Evolutionary conservation across 37 sponge, comb jelly and placozoan species (phyloP), one percentile per base, ranked within the genome.

Genomic region (Cliona cf. orientalis): DNA sequence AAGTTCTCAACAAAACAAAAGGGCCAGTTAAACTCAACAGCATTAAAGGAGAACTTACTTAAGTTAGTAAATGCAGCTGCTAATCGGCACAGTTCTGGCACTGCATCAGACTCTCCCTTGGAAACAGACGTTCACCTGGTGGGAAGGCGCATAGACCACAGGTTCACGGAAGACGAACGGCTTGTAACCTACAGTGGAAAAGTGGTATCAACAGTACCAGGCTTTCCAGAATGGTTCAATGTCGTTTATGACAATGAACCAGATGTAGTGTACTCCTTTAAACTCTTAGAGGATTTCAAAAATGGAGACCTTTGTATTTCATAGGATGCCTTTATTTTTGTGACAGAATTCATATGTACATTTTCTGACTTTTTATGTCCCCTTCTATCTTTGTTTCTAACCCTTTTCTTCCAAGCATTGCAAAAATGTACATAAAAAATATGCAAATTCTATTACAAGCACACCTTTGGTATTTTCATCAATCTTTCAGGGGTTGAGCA

Each of bases 201-300:
- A 17, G 66, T 64, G 7, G 22, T 64, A 31, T 64, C 66, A 14
- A 26, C 23, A n/a, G 66, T 64, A 31, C 29, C 66, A 31, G 66
- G 66, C 23, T 64, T 64, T 17, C 22, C 66, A 17, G 23, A 14
- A 26, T 64, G 66, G 66, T 64, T 26, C 66, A 64, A 64, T n/a
- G 29, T 64, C 11, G 66, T 64, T 22, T 64, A 64, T 64, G 66
- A 26, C 23, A 26, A n/a, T 64, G 66, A 64, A n/a, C 66, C 66
- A 22, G 28, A 17, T 12, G 28, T n/a, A 12, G 66, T 64, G 29
- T 64, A 64, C 22, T 31, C 66, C 23, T 64, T 31, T 33, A 64
- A n/a, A 64, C 66, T 64, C 28, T n/a, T n/a, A n/a, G n/a, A n/a
- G n/a, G n/a, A n/a, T n/a, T n/a, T n/a, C n/a, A n/a, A n/a, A n/a